These are phyloP conservation scores for Tragelaphus strepsiceros DNA, from an alignment of 2,113 vertebrate species.

Conservation along the genomic window DNA sequence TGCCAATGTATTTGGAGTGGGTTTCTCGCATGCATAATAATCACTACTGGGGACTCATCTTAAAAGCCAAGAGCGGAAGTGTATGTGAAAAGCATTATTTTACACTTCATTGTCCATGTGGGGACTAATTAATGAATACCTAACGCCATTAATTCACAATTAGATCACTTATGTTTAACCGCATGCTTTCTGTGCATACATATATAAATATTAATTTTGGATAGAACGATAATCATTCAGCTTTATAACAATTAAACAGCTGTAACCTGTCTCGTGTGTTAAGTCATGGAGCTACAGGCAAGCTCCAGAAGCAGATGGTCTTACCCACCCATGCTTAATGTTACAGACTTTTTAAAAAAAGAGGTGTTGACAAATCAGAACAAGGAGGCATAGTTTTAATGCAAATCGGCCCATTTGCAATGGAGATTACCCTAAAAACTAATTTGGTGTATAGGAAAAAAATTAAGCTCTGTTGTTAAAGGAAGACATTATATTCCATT, in stretches of 20 bases:
- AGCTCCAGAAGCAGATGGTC: conserved; percentile 82
- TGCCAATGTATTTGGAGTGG: neutral
- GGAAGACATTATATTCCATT: conserved; percentile 70
- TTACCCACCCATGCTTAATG: conserved; percentile 81
- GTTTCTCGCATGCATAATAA: neutral
- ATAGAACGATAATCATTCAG: conserved; percentile 76
- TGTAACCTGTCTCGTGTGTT: conserved; percentile 80
- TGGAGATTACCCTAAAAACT: conserved; percentile 79
- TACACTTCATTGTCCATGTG: conserved; percentile 67
- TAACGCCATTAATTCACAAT: conserved; percentile 77
- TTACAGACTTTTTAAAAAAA: conserved; percentile 80
- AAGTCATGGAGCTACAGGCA: conserved; percentile 79
- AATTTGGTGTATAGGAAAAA: conserved; percentile 78
- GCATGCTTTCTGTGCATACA: conserved; percentile 75
- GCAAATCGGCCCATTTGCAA: conserved; percentile 82
- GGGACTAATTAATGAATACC: conserved; percentile 74
- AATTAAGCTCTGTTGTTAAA: conserved; percentile 75
- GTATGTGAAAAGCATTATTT: conserved; percentile 34
- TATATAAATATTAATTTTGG: conserved; percentile 85
- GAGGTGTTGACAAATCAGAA: conserved; percentile 85
- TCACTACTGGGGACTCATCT: neutral
- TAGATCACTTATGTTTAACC: conserved; percentile 78
- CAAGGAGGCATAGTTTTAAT: conserved; percentile 80
- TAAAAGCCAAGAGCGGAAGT: neutral
- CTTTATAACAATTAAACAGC: conserved; percentile 84